phyloP scores from a whole-genome alignment of 2,888 invertebrate genomes.

The Caprella mutica region DNA sequence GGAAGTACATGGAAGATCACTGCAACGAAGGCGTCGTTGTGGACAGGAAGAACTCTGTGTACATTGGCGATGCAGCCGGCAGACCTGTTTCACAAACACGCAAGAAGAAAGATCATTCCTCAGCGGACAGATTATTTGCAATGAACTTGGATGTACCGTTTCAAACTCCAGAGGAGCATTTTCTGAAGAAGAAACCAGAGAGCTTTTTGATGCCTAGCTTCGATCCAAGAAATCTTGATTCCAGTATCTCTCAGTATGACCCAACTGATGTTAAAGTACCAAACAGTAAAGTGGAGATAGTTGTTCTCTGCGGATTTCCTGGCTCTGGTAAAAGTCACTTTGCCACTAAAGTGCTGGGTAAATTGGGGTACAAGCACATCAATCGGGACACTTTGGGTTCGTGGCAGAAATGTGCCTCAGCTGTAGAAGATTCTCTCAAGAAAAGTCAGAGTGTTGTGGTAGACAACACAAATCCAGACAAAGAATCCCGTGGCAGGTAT shows the following conservation, averaged over 20 bases:
- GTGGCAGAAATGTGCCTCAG: slow-evolving; percentile 68
- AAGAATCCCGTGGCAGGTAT: slow-evolving; percentile 61
- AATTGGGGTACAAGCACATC: slow-evolving; percentile 58
- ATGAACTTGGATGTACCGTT: slow-evolving; percentile 67
- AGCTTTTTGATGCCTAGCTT: slow-evolving; percentile 42
- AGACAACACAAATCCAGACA: slow-evolving; percentile 86
- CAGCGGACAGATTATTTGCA: slow-evolving; percentile 74
- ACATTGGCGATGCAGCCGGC: slow-evolving; percentile 87
- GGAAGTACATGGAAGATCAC: slow-evolving; percentile 58
- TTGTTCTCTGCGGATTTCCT: slow-evolving; percentile 69
- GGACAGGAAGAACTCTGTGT: slow-evolving; percentile 57
- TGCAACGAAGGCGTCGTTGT: slow-evolving; percentile 58
- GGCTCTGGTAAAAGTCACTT: slow-evolving; percentile 83
- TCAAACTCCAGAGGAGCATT: slow-evolving; percentile 88
- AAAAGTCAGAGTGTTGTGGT: slow-evolving; percentile 52
- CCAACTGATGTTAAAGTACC: slow-evolving; percentile 26
- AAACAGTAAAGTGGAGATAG: slow-evolving; percentile 45
- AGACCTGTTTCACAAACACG: slow-evolving; percentile 59
- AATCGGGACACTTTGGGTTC: slow-evolving; percentile 73
- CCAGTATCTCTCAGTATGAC: slow-evolving; percentile 14
- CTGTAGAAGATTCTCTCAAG: slow-evolving; percentile 35
- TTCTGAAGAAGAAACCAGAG: slow-evolving; percentile 48
- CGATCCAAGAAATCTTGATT: slow-evolving; percentile 38
- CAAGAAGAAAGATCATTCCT: slow-evolving; percentile 73
- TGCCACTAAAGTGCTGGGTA: slow-evolving; percentile 53